These are phyloP conservation scores for Mus spretus DNA, from an alignment of 2,797 vertebrate genomes.

Conservation along the genomic window DNA sequence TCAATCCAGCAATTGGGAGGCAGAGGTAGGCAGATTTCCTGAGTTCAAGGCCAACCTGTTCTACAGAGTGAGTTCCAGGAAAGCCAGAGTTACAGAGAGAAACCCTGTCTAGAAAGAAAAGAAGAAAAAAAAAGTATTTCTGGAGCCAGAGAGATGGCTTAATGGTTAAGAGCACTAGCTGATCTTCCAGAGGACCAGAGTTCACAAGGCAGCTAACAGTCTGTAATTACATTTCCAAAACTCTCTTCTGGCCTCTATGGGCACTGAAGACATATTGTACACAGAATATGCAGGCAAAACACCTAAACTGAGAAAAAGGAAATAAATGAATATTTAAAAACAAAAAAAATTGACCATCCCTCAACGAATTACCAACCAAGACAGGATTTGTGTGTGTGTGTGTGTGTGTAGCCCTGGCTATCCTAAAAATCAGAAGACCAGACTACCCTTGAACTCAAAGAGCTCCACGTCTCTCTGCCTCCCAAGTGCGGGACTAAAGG, in stretches of 20 bases:
- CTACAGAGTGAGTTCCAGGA: no score
- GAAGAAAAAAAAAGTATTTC: background rate
- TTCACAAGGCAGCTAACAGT: background rate
- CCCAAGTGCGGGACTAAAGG: background rate
- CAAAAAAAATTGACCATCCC: background rate
- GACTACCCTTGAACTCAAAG: background rate
- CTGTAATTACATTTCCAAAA: background rate
- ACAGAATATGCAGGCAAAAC: background rate
- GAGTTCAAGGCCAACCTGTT: no score
- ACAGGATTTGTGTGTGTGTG: background rate
- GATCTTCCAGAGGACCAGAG: background rate
- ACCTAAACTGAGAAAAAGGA: background rate
- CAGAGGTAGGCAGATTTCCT: no score
- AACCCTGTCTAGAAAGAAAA: no score
- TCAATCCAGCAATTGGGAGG: no score
- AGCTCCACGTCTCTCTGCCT: background rate
- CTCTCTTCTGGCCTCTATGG: background rate
- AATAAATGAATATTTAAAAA: background rate
- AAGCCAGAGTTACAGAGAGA: no score
- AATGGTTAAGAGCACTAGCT: background rate
- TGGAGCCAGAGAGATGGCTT: background rate
- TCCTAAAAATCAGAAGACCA: background rate
- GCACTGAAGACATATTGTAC: background rate
- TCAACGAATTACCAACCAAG: background rate
- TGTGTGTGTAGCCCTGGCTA: background rate